These are phyloP conservation scores for Clarias laeviceps DNA, from an alignment of 2,797 vertebrate genomes.

Conservation along the genomic window DNA sequence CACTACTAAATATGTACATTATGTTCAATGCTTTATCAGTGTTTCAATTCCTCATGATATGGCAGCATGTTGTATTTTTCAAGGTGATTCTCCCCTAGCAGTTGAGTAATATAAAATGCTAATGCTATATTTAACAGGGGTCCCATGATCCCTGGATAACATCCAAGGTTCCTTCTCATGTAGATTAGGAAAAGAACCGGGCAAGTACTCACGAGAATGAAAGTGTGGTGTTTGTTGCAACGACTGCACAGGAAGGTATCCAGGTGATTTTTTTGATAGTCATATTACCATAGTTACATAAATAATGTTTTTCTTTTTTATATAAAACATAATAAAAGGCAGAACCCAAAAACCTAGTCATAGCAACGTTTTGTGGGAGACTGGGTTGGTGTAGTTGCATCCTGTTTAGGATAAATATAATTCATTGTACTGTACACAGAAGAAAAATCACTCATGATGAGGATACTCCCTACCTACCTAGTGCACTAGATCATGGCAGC, in stretches of 20 bases:
- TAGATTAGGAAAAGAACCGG: not conserved
- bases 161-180: not conserved
- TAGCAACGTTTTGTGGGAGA: not conserved
- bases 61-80: not conserved
- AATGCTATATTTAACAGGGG: not conserved
- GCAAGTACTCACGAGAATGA: not conserved
- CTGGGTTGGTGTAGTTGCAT: not conserved
- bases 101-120: not conserved
- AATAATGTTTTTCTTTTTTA: not conserved
- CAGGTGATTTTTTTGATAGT: not conserved
- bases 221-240: not conserved
- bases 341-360: not conserved
- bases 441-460: not conserved
- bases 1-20: no score
- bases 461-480: not conserved
- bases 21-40: not conserved
- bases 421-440: not conserved
- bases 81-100: not conserved
- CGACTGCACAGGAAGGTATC: not conserved
- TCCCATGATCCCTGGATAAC: not conserved
- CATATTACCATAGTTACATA: not conserved
- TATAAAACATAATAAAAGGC: not conserved
- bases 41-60: not conserved
- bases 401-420: not conserved
- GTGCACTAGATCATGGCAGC: slow-evolving; percentile 16